A percentile compares a stretch with the other conserved stretches of the same genome.
These are phyloP conservation scores for Vulpes ferrilata DNA, from an alignment of 2,113 vertebrate genomes.

Conservation along the genomic window DNA sequence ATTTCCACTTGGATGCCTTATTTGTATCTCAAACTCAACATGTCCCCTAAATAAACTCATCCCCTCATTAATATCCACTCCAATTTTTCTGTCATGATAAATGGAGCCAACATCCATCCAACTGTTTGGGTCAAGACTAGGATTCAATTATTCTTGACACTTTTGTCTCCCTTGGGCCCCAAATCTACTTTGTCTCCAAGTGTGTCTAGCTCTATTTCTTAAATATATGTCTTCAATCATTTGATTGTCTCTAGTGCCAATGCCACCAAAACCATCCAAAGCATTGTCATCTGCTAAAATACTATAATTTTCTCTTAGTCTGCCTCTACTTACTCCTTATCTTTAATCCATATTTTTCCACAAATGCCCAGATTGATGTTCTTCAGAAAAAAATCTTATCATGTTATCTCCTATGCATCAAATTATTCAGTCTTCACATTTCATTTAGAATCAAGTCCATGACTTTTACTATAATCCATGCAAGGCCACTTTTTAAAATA, in stretches of 20 bases:
- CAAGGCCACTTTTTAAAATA: background rate
- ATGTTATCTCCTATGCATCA: background rate
- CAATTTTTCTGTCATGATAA: background rate
- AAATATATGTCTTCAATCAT: background rate
- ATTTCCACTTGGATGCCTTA: background rate
- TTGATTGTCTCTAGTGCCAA: background rate
- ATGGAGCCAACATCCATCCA: background rate
- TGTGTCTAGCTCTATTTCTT: background rate
- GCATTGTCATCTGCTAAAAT: background rate
- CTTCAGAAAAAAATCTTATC: background rate
- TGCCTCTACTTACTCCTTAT: background rate
- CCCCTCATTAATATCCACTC: background rate
- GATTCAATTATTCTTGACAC: background rate
- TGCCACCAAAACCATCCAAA: background rate
- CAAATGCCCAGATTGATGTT: background rate
- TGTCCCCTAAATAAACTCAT: background rate
- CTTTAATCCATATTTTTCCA: background rate
- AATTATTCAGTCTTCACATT: background rate
- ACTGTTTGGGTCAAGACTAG: background rate
- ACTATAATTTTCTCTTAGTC: background rate
- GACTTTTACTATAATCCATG: background rate
- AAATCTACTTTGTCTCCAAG: background rate
- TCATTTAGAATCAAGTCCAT: background rate
- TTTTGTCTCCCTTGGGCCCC: background rate
- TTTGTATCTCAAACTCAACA: background rate